Evolutionary conservation across 2,888 invertebrate species (phyloP), one percentile per base, ranked within the genome.

Genomic region (Cremastinae sp.): DNA sequence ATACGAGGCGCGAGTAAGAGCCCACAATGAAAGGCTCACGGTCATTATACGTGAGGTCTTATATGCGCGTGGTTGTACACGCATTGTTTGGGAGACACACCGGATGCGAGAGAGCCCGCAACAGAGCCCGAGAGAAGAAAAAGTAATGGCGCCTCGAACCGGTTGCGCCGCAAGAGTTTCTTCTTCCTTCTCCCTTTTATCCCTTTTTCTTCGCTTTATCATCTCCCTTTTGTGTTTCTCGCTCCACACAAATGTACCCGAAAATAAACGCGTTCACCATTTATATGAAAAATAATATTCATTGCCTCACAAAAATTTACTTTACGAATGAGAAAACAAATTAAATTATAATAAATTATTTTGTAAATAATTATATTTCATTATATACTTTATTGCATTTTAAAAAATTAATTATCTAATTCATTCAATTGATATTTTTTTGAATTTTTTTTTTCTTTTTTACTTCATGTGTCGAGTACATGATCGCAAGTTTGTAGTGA

Each of bases 11-110:
- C 37, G 73, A 62, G 55, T 53, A 53, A 62, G 62, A 80, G 75
- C 75, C 81, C 82, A 85, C 83, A 83, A 85, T 84, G 73, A 80
- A 72, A 70, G 79, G 82, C 70, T 61, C 81, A 65, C 82, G 83
- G 83, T 84, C 82, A 86, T 86, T 86, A 86, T 28, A 5, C 82
- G 65, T 74, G 45, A 70, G 53, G 81, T 79, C 84, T 82, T 28
- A 5, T 28, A 28, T n/a, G n/a, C 28, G 28, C 28, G 81, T 81
- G 82, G 82, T 47, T 56, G 43, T 61, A 61, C 53, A 62, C 56
- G 82, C 81, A 86, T 87, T 86, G 87, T 87, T 83, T 83, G 80
- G 76, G 80, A 74, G 81, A 84, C 80, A 76, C 82, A 80, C 82
- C 83, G 84, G 81, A 80, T 82, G 81, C 80, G 75, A 74, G 65